Evolutionary conservation across 2,888 invertebrate genomes (phyloP).

Genomic region (Scaptomyza parva): DNA sequence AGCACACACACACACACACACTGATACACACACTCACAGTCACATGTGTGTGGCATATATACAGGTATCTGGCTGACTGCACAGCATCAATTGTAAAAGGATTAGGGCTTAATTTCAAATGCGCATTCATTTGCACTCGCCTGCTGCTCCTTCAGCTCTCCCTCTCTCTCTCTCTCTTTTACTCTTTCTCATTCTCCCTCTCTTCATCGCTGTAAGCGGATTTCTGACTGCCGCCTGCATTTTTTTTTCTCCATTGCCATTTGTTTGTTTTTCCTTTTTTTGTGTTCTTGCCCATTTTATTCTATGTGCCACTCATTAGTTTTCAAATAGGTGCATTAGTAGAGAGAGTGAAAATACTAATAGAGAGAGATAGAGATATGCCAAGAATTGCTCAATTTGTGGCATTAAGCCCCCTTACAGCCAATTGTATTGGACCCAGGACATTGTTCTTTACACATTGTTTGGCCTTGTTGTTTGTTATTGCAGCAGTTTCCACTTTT

Average conservation of each 20-base stretch:
- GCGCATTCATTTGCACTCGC: slow-evolving; percentile 77
- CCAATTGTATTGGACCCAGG: slow-evolving; percentile 30
- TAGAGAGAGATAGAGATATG: slow-evolving; percentile 40
- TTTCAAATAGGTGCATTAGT: slow-evolving; percentile 80
- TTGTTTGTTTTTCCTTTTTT: slow-evolving; percentile 41
- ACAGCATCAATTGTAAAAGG: slow-evolving; percentile 81
- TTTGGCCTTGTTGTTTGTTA: slow-evolving; percentile 69
- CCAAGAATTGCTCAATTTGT: slow-evolving; percentile 76
- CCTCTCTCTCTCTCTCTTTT: slow-evolving; percentile 5
- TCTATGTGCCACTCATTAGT: slow-evolving; percentile 70
- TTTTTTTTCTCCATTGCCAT: slow-evolving; percentile 35
- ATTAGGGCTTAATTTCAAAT: slow-evolving; percentile 81
- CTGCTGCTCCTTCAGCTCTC: slow-evolving; percentile 12
- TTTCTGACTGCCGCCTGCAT: slow-evolving; percentile 59
- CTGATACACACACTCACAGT: too few relatives aligned
- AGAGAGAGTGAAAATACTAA: slow-evolving; percentile 17
- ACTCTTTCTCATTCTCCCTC: slow-evolving; percentile 4
- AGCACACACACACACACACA: slow-evolving; percentile 26
- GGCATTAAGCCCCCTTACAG: slow-evolving; percentile 66
- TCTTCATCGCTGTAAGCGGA: slow-evolving; percentile 70
- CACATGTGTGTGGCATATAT: slow-evolving; percentile 40
- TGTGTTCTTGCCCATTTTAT: slow-evolving; percentile 48
- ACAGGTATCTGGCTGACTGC: slow-evolving; percentile 73
- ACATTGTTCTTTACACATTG: slow-evolving; percentile 39
- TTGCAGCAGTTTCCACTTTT: slow-evolving; percentile 65